Percentiles rank a stretch among this genome's conserved stretches.
Evolutionary conservation across 2,113 vertebrate genomes (phyloP).

Genomic region (Nothobranchius kuhntae): DNA sequence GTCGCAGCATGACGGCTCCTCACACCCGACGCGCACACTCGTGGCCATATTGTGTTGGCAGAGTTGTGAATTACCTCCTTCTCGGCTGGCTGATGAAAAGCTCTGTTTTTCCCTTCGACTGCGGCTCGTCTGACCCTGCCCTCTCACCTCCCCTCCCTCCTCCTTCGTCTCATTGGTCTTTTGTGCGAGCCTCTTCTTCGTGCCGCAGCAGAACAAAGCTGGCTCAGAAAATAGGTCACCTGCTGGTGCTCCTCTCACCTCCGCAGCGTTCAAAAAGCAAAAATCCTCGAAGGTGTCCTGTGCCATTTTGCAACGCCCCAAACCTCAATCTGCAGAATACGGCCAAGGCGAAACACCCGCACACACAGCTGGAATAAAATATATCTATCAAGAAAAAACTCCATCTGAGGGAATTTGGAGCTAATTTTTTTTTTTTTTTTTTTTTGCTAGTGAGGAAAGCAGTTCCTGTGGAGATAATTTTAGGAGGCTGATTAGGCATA

Average conservation of each 20-base stretch:
- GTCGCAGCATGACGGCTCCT: slow-evolving; percentile 60
- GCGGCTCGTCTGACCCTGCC: slow-evolving; percentile 69
- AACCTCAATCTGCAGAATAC: slow-evolving; percentile 41
- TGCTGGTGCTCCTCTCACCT: slow-evolving; percentile 72
- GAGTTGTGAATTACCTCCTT: slow-evolving; percentile 76
- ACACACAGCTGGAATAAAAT: slow-evolving; percentile 20
- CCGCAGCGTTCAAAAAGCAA: slow-evolving; percentile 56
- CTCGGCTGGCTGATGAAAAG: slow-evolving; percentile 69
- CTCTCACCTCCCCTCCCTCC: slow-evolving; percentile 38
- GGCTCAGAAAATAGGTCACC: slow-evolving; percentile 75
- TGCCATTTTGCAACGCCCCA: slow-evolving; percentile 51
- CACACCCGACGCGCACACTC: slow-evolving; percentile 53
- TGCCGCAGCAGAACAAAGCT: slow-evolving; percentile 58
- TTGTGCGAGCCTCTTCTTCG: slow-evolving; percentile 60
- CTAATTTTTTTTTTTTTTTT: slow-evolving; percentile 46
- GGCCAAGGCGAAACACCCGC: slow-evolving; percentile 26
- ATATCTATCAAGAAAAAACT: slow-evolving; percentile 39
- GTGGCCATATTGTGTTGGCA: slow-evolving; percentile 61
- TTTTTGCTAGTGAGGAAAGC: slow-evolving; percentile 56
- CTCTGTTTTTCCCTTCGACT: slow-evolving; percentile 73
- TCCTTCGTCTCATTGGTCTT: slow-evolving; percentile 60
- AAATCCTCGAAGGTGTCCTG: slow-evolving; percentile 62
- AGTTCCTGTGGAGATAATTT: slow-evolving; percentile 76
- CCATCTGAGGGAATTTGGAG: slow-evolving; percentile 52
- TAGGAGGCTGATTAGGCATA: slow-evolving; percentile 74